phyloP scores from a whole-genome alignment of 1,140 invertebrate genomes.

The Stenopsyche tienmushanensis region DNA sequence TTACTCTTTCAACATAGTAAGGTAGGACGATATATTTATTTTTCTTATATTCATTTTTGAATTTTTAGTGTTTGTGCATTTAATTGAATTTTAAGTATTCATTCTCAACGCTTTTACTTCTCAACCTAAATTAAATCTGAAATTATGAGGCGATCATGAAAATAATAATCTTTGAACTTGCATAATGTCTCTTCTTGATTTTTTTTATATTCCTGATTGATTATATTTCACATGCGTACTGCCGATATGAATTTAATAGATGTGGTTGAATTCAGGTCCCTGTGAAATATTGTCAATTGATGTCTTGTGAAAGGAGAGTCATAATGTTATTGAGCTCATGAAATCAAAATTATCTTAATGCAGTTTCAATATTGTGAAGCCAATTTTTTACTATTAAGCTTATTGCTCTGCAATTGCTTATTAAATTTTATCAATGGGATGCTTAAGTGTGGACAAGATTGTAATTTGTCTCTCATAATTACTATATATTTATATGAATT shows the following conservation, averaged over 20 bases:
- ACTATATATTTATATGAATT: too few species aligned
- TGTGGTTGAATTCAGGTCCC: background rate
- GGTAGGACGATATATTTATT: conserved; percentile 61
- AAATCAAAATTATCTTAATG: background rate
- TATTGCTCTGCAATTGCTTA: conserved; percentile 29
- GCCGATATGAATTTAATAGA: background rate
- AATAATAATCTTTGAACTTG: too few species aligned
- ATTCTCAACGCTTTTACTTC: conserved; percentile 23
- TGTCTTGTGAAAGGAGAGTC: too few species aligned
- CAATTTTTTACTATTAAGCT: conserved; percentile 22
- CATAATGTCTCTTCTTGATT: too few species aligned
- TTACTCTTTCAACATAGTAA: conserved; percentile 98
- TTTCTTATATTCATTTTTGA: background rate
- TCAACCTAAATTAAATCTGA: too few species aligned
- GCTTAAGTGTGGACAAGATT: conserved; percentile 7
- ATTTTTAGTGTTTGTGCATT: conserved; percentile 39
- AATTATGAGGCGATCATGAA: too few species aligned
- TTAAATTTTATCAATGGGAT: conserved; percentile 10
- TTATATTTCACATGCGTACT: background rate
- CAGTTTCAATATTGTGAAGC: background rate
- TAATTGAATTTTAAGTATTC: conserved; percentile 28
- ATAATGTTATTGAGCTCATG: background rate
- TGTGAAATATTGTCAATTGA: background rate
- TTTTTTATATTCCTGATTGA: background rate
- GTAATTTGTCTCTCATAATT: conserved; percentile 3